Evolutionary conservation across 2,888 invertebrate species (phyloP).

Genomic region (Caenorhabditis sp.): DNA sequence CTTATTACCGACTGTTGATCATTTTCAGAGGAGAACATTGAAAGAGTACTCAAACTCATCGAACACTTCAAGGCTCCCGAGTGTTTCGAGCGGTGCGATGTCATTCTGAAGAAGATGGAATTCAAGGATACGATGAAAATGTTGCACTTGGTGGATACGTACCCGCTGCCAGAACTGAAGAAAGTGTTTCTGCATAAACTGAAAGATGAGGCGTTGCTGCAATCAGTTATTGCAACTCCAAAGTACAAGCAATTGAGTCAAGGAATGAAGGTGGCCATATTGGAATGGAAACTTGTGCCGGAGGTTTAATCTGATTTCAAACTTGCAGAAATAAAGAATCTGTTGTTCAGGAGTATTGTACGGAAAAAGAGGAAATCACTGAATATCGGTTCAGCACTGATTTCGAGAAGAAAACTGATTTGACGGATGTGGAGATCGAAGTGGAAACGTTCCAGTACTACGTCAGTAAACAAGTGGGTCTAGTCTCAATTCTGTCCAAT

Average conservation of each 20-base stretch:
- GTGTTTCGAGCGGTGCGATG: not conserved
- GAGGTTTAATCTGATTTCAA: not conserved
- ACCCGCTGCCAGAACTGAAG: not conserved
- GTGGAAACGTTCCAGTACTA: not conserved
- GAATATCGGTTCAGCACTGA: not conserved
- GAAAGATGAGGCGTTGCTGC: not conserved
- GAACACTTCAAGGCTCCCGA: not conserved
- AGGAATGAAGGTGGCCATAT: not conserved
- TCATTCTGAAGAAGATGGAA: not conserved
- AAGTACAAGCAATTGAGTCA: not conserved
- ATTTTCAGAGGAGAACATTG: not conserved
- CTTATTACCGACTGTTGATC: no score
- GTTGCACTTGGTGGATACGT: not conserved
- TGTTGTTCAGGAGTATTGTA: no score
- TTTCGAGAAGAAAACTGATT: not conserved
- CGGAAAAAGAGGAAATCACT: not conserved
- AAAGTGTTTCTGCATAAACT: not conserved
- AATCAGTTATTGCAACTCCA: not conserved
- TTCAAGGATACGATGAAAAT: not conserved
- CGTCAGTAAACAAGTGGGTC: no score
- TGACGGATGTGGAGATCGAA: not conserved
- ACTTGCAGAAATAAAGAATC: not conserved
- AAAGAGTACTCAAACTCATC: not conserved
- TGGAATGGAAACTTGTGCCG: not conserved
- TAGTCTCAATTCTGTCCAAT: no score